Evolutionary conservation across 2,113 vertebrate genomes (phyloP).

Genomic region (Arvicanthis niloticus): DNA sequence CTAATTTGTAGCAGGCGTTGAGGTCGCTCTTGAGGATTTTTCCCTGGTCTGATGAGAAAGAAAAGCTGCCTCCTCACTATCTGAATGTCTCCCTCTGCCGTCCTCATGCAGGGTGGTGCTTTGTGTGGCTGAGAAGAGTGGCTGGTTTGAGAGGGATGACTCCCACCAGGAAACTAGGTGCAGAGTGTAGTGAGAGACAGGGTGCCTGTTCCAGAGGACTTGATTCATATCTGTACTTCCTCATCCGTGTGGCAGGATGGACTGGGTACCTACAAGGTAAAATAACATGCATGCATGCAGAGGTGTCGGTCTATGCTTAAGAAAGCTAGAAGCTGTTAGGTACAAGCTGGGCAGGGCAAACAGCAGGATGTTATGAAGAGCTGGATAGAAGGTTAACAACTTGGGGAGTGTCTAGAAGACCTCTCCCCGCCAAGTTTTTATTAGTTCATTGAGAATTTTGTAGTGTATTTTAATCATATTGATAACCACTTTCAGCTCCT

Average conservation of each 20-base stretch:
- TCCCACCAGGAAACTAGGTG: not conserved
- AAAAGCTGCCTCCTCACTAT: not conserved
- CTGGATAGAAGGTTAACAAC: not conserved
- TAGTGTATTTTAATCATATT: not conserved
- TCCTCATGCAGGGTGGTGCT: not conserved
- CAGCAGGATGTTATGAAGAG: not conserved
- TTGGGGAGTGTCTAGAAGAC: not conserved
- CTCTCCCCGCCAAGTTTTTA: not conserved
- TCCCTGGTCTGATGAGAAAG: not conserved
- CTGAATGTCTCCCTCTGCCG: not conserved
- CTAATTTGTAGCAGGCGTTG: conserved; percentile 47
- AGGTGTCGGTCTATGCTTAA: not conserved
- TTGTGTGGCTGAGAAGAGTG: not conserved
- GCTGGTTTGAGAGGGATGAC: not conserved
- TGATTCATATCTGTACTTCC: not conserved
- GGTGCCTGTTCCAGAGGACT: not conserved
- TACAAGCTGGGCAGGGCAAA: not conserved
- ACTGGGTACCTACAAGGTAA: not conserved
- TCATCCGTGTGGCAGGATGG: not conserved
- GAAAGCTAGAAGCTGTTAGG: not conserved
- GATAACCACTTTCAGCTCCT: not conserved
- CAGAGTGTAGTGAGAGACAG: fast-evolving
- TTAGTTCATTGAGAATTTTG: not conserved
- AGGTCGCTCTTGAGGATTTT: not conserved
- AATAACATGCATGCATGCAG: not conserved